Base-by-base conservation (phyloP, 2,797 vertebrate genomes). In the Scolopax rusticola region DNA sequence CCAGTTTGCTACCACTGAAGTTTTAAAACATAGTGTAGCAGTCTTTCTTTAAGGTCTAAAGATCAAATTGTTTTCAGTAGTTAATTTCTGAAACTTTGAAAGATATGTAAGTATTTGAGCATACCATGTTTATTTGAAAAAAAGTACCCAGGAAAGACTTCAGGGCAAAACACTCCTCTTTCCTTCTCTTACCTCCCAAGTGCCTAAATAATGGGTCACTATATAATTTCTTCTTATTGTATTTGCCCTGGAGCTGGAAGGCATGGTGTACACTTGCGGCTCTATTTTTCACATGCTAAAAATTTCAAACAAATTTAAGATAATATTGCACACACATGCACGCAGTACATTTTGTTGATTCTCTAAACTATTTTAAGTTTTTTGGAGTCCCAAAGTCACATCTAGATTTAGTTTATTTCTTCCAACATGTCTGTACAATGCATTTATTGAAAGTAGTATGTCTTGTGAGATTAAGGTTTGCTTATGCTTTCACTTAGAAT, bases 271-370 rank as follows among this genome's bases (percentile, higher is more conserved):
- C 7, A 20, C 53, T 59, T 0, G 0, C 12, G 48, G 32, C 19
- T 71, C 7, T 75, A 81, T 45, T 80, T 90, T 76, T 63, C 45
- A 87, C 24, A 16, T 13, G 13, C 25, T 53, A 64, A 77, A 70
- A 56, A 56, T 19, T 23, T 36, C 50, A 32, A 74, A n/a, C 8
- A 64, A 47, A 57, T 92, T 61, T 47, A 76, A 69, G 54, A 11
- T 25, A 65, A 9, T 32, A 50, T 5, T 21, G 12, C 11, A 15
- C 8, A 76, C 28, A 32, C 15, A 28, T 2, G 17, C 36, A 86
- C 0, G 0, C 28, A 25, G 8, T 9, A 56, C 41, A 4, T 2
- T 75, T 74, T 59, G 33, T 17, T 41, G 10, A 41, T 23, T 60
- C 47, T 60, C 79, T 47, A 47, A 86, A 15, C 17, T 32, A n/a